Percentiles rank a stretch among this genome's conserved stretches.
phyloP scores from a whole-genome alignment of 2,113 vertebrate species.

The Oncorhynchus mykiss region DNA sequence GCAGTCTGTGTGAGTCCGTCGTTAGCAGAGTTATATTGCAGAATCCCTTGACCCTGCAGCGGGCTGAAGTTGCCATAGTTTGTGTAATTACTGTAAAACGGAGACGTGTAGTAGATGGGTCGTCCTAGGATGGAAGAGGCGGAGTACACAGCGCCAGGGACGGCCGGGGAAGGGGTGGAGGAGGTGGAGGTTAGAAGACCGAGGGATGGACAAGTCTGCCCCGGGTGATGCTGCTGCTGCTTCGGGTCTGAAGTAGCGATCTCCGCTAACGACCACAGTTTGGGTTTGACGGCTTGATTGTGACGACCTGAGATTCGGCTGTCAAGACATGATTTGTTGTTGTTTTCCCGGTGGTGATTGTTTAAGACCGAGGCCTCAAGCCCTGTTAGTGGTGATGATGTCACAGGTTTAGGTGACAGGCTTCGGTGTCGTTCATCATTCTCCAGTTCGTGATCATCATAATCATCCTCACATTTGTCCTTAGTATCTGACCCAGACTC shows the following conservation, averaged over 20 bases:
- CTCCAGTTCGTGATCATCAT: conserved; percentile 62
- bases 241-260: conserved; percentile 98
- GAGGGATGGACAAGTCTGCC: conserved; percentile 74
- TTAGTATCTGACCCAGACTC: conserved; percentile 80
- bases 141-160: conserved; percentile 83
- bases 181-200: conserved; percentile 79
- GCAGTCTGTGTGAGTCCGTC: conserved; percentile 81
- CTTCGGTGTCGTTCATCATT: conserved; percentile 74
- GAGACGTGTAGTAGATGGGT: conserved; percentile 96
- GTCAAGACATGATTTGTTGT: conserved; percentile 77
- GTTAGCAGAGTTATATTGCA: conserved; percentile 87
- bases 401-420: conserved; percentile 80
- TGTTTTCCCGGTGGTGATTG: conserved; percentile 78
- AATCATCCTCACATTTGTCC: conserved; percentile 80
- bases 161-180: conserved; percentile 78
- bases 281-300: conserved; percentile 85
- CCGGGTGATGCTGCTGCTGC: conserved; percentile 80
- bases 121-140: conserved; percentile 91
- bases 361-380: conserved; percentile 84
- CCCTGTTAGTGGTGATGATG: conserved; percentile 86
- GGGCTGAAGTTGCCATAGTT: conserved; percentile 97
- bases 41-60: conserved; percentile 92
- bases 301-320: conserved; percentile 78
- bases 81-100: conserved; percentile 97
- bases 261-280: conserved; percentile 96